Evolutionary conservation across 2,113 vertebrate species (phyloP).

Genomic region (Proteles cristata): DNA sequence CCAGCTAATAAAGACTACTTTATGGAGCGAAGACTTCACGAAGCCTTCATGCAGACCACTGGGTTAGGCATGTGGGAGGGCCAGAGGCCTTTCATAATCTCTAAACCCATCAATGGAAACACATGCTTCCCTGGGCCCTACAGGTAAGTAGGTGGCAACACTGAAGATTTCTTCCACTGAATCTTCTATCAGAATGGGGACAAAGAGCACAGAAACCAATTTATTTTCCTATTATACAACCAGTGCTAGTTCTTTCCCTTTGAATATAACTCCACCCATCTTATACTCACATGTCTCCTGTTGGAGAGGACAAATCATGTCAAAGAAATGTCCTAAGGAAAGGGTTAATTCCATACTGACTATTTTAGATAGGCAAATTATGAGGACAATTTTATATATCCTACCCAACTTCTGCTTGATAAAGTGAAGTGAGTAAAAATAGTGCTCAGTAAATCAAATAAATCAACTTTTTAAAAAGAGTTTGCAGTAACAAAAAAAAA

Average conservation of each 20-base stretch:
- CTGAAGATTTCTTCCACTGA: neutral
- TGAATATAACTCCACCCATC: neutral
- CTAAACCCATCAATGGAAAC: neutral
- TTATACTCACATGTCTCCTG: neutral
- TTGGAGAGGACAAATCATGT: neutral
- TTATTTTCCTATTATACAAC: neutral
- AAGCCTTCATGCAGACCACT: neutral
- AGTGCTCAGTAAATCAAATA: neutral
- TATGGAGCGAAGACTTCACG: neutral
- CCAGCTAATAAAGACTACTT: neutral
- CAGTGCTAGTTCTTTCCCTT: neutral
- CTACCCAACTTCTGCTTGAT: neutral
- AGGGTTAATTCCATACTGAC: neutral
- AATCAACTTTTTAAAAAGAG: neutral
- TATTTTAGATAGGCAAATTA: neutral
- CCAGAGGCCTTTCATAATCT: neutral
- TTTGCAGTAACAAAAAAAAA: neutral
- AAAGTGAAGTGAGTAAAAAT: neutral
- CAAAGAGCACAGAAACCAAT: neutral
- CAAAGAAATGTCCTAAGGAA: neutral
- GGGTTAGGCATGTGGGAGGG: neutral
- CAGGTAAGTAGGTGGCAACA: neutral
- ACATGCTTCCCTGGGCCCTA: neutral
- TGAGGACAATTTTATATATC: neutral
- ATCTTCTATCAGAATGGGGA: neutral